phyloP scores from a whole-genome alignment of 2,797 vertebrate species.

The Lagorchestes hirsutus region DNA sequence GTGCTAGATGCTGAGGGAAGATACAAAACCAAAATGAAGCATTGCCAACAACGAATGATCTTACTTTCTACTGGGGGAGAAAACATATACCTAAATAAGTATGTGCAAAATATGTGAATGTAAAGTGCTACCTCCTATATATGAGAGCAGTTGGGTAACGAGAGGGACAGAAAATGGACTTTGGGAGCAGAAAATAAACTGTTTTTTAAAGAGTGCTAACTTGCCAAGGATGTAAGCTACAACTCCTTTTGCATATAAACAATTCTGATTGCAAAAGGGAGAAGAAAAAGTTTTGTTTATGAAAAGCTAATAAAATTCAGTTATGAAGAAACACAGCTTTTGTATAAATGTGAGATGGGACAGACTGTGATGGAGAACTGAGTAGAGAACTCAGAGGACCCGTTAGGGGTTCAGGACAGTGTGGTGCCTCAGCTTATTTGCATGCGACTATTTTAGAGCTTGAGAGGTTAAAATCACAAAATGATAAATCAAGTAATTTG shows the following conservation, averaged over 20 bases:
- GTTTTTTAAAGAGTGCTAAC: background rate
- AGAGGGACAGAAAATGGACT: background rate
- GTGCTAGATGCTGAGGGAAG: background rate
- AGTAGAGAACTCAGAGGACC: background rate
- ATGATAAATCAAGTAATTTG: background rate
- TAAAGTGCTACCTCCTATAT: background rate
- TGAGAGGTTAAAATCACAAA: background rate
- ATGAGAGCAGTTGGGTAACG: background rate
- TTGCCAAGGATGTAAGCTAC: background rate
- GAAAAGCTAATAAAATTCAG: background rate
- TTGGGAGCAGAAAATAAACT: background rate
- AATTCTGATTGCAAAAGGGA: background rate
- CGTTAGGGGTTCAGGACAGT: background rate
- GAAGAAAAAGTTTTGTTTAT: conserved; percentile 2
- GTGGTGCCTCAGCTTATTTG: background rate
- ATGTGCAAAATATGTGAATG: background rate
- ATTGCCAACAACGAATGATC: background rate
- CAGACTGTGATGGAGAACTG: background rate
- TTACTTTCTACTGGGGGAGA: background rate
- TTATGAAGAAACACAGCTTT: background rate
- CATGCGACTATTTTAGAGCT: background rate
- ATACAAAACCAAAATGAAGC: background rate
- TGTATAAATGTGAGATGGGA: background rate
- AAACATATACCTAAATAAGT: background rate
- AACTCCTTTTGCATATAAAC: background rate